These are phyloP conservation scores for Leucophenga montana DNA, from an alignment of 2,888 invertebrate genomes.

Conservation along the genomic window DNA sequence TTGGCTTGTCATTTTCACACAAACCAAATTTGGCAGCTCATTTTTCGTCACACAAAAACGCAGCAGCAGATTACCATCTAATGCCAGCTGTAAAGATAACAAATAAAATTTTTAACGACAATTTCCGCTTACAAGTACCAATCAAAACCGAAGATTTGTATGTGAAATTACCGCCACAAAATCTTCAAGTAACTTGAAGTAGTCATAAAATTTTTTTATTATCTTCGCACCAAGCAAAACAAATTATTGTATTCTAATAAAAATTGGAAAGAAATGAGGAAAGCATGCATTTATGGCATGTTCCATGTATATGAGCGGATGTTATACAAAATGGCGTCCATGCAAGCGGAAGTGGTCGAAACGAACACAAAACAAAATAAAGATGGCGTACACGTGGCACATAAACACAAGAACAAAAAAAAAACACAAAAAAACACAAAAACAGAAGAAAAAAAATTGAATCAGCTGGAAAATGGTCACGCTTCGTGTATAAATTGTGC, in stretches of 20 bases:
- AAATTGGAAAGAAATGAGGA: slow-evolving; percentile 7
- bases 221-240: not conserved
- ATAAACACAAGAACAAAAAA: not conserved
- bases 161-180: too few relatives aligned
- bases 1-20: too few relatives aligned
- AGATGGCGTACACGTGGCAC: slow-evolving; percentile 9
- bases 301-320: not conserved
- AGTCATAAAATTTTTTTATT: slow-evolving; percentile 22
- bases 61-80: too few relatives aligned
- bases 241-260: slow-evolving; percentile 14
- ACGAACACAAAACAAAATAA: not conserved
- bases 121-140: not conserved
- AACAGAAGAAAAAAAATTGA: not conserved
- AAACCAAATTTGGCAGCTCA: too few relatives aligned
- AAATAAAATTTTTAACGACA: slow-evolving; percentile 7
- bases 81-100: not conserved
- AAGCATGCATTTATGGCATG: not conserved
- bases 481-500: not conserved
- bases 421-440: too few relatives aligned
- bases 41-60: too few relatives aligned
- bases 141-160: not conserved
- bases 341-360: not conserved
- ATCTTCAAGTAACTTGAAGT: not conserved
- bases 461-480: not conserved
- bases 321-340: not conserved